A percentile compares a stretch with the other conserved stretches of the same genome.
phyloP scores from a whole-genome alignment of 2,888 invertebrate genomes.

The Augiades crinisus region DNA sequence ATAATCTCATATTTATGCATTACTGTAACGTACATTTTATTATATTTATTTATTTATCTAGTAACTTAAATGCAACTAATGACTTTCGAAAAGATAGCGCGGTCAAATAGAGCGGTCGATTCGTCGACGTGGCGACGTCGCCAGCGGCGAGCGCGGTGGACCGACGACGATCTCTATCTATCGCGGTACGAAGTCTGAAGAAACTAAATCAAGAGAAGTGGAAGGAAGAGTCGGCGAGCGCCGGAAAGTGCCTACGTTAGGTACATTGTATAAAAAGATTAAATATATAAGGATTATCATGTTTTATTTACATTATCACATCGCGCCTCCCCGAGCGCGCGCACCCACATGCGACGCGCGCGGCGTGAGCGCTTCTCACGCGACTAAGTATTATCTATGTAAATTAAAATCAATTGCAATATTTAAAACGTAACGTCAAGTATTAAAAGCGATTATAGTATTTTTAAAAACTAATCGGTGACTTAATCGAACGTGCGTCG shows the following conservation, averaged over 20 bases:
- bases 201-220: neutral
- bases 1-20: constrained; percentile 50
- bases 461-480: neutral
- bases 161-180: neutral
- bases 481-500: neutral
- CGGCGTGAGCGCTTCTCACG: too few relatives aligned
- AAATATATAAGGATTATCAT: constrained; percentile 48
- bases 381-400: too few relatives aligned
- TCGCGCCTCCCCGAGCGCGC: constrained; percentile 42
- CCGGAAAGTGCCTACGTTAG: constrained; percentile 32
- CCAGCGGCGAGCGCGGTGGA: neutral
- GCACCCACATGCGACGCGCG: neutral
- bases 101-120: constrained; percentile 9
- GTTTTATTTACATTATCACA: constrained; percentile 69
- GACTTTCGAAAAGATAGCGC: constrained; percentile 22
- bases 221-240: constrained; percentile 24
- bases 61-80: constrained; percentile 31
- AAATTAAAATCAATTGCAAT: neutral
- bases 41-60: constrained; percentile 16
- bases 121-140: neutral
- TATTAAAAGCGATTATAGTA: neutral
- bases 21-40: constrained; percentile 35
- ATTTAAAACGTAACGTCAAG: neutral
- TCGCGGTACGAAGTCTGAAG: neutral
- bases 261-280: constrained; percentile 64